These are phyloP conservation scores for Cheilosia soror DNA, from an alignment of 2,888 invertebrate species.

Conservation along the genomic window DNA sequence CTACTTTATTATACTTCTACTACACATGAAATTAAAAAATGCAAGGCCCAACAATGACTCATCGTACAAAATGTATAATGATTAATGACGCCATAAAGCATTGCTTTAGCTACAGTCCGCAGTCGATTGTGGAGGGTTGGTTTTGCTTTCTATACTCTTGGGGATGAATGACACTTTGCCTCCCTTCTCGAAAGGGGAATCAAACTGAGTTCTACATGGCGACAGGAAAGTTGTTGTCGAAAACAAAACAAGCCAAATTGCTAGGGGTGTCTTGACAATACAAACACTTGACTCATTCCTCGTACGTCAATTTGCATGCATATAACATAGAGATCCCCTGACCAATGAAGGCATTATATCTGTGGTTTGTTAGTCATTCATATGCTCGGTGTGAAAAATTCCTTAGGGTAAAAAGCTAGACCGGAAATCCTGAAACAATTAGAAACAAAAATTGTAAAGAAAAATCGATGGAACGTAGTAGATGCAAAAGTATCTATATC, in stretches of 20 bases:
- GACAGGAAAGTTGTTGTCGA: slow-evolving; percentile 38
- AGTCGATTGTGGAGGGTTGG: not conserved
- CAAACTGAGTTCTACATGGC: slow-evolving; percentile 38
- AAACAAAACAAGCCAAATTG: slow-evolving; percentile 33
- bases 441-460: slow-evolving; percentile 1
- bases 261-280: slow-evolving; percentile 32
- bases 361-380: slow-evolving; percentile 27
- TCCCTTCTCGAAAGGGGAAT: slow-evolving; percentile 5
- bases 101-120: slow-evolving; percentile 33
- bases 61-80: slow-evolving; percentile 20
- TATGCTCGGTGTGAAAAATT: slow-evolving; percentile 17
- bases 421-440: slow-evolving; percentile 39
- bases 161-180: slow-evolving; percentile 27
- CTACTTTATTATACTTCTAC: not conserved
- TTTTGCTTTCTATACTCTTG: not conserved
- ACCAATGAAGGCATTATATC: slow-evolving; percentile 39
- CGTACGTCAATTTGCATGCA: slow-evolving; percentile 36
- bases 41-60: slow-evolving; percentile 35
- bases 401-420: slow-evolving; percentile 23
- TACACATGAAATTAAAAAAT: not conserved
- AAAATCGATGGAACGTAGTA: slow-evolving; percentile 2
- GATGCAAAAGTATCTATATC: slow-evolving; percentile 3
- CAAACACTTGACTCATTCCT: slow-evolving; percentile 22
- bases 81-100: slow-evolving; percentile 29
- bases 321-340: slow-evolving; percentile 9